Evolutionary conservation across 2,113 vertebrate species (phyloP), one percentile per base, ranked within the genome.

Genomic region (Leuciscus idus): DNA sequence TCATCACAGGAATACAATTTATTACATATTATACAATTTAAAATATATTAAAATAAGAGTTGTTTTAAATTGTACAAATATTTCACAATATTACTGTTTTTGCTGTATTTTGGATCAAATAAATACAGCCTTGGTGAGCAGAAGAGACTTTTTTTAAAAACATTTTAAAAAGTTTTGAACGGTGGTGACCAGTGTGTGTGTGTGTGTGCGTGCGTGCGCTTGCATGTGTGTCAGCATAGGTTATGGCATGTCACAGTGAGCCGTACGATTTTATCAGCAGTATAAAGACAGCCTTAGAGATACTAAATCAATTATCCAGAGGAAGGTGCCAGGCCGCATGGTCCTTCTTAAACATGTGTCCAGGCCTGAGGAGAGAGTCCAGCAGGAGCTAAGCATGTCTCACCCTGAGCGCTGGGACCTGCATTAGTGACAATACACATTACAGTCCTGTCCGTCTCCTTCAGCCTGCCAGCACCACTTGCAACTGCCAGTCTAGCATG

Each of bases 401-500:
- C 90, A 93, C 92, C 89, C 89, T 87, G 85, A 92, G 92, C 92
- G 83, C 70, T 85, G 86, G 89, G 36, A 87, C 88, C 85, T 92
- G 90, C 92, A 92, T 94, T 94, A 93, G 91, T 94, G 93, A 93
- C 93, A 94, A 91, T 92, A 91, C 88, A 92, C 90, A 95, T 94
- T 93, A 93, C 90, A 78, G 91, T 92, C 90, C 89, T 93, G 91
- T 91, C 90, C 70, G 82, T 93, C 91, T 92, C 87, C 88, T 89
- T 90, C 85, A 90, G 86, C 88, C 87, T 85, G 86, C 83, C 82
- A 86, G 87, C 87, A 74, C 46, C 33, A 66, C 76, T 79, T 79
- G 62, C 36, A 88, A 90, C 74, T 86, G 76, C 85, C 86, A 86
- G 72, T 52, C 72, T 88, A 59, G 48, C 77, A 55, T 13, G 12